These are phyloP conservation scores for Kuschelorhynchus macadamiae DNA, from an alignment of 2,888 invertebrate genomes.

Conservation along the genomic window DNA sequence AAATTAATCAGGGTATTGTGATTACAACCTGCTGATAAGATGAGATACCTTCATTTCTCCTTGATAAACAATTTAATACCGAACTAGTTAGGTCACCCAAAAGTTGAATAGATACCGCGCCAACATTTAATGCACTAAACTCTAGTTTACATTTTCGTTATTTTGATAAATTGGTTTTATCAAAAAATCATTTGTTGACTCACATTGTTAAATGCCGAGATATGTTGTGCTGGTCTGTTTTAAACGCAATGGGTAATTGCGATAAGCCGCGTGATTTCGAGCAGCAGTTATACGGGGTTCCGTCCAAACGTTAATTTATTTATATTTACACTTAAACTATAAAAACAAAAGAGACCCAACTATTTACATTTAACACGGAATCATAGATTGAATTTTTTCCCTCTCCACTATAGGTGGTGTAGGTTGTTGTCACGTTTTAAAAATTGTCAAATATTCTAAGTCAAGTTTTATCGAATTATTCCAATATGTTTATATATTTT, in stretches of 20 bases:
- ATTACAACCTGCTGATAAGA: constrained; percentile 41
- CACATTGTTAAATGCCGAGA: constrained; percentile 19
- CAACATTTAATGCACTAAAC: no score
- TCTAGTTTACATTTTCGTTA: no score
- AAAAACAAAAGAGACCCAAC: no score
- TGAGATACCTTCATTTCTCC: constrained; percentile 31
- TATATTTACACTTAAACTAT: no score
- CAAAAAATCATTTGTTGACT: constrained; percentile 16
- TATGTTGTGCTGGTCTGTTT: constrained; percentile 23
- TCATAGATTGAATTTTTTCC: no score
- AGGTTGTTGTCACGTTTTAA: no score
- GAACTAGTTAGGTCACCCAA: constrained; percentile 32
- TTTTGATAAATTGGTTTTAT: constrained; percentile 20
- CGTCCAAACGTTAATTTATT: no score
- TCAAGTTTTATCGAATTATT: no score
- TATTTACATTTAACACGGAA: no score
- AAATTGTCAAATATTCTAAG: no score
- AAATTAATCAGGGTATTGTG: constrained; percentile 38
- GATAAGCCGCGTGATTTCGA: constrained; percentile 18
- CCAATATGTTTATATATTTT: no score
- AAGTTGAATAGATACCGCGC: background rate
- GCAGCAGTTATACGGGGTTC: background rate
- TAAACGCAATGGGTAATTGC: constrained; percentile 5
- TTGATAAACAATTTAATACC: constrained; percentile 26
- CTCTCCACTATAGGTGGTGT: no score